phyloP scores from a whole-genome alignment of 1,140 invertebrate genomes.

The Chironomus striatipennis region DNA sequence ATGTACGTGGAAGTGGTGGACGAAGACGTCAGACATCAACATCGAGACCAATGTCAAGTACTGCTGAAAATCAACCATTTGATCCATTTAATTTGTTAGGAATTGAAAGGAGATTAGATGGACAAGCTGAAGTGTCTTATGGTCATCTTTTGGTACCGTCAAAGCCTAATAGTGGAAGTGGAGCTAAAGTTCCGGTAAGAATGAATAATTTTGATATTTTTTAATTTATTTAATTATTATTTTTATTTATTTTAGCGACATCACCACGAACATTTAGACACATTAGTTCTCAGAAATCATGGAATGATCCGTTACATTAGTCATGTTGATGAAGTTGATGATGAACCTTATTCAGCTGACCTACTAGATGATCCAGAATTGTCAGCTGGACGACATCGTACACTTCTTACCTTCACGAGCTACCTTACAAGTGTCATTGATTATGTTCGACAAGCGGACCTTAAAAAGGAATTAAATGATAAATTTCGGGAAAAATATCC shows the following conservation, averaged over 20 bases:
- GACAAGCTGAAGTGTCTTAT: slow-evolving; percentile 77
- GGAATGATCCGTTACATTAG: slow-evolving; percentile 37
- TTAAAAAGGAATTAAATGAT: slow-evolving; percentile 96
- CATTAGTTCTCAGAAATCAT: slow-evolving; percentile 38
- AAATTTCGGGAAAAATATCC: slow-evolving; percentile 95
- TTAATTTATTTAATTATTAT: slow-evolving; percentile 35
- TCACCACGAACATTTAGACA: slow-evolving; percentile 34
- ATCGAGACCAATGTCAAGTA: slow-evolving; percentile 70
- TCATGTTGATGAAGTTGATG: not conserved
- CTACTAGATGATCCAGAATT: slow-evolving; percentile 91
- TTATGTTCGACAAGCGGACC: slow-evolving; percentile 90
- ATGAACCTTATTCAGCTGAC: slow-evolving; percentile 69
- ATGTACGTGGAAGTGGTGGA: slow-evolving; percentile 64
- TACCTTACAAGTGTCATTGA: slow-evolving; percentile 96
- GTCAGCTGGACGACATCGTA: slow-evolving; percentile 90
- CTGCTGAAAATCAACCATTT: slow-evolving; percentile 69
- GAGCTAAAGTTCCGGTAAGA: slow-evolving; percentile 30
- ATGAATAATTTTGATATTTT: slow-evolving; percentile 27
- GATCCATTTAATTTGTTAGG: slow-evolving; percentile 80
- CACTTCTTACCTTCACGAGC: slow-evolving; percentile 86
- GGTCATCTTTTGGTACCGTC: slow-evolving; percentile 73
- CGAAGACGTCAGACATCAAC: slow-evolving; percentile 71
- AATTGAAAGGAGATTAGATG: slow-evolving; percentile 72
- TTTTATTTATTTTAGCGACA: slow-evolving; percentile 29
- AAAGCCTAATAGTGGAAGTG: slow-evolving; percentile 45